Conservation (phyloP, 1,140 invertebrate genomes). For the Mamestra configurata region DNA sequence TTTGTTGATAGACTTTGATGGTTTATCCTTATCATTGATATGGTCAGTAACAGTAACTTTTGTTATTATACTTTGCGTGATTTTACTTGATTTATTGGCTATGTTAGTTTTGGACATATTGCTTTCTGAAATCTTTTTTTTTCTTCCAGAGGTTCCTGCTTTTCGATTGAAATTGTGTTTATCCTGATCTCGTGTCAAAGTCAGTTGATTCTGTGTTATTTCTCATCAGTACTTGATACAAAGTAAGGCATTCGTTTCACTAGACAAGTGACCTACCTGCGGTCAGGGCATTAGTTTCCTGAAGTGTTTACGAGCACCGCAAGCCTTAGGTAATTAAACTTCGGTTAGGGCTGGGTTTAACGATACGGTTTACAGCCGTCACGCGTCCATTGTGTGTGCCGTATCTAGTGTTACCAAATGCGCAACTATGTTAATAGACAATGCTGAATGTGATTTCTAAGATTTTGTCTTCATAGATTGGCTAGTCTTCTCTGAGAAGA, state of each 20-base stretch:
- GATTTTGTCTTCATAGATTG: not conserved
- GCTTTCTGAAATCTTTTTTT: too few relatives aligned
- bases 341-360: conserved; percentile 71
- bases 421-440: conserved; percentile 70
- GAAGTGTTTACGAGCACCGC: conserved; percentile 76
- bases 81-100: too few relatives aligned
- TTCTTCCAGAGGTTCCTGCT: too few relatives aligned
- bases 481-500: not conserved
- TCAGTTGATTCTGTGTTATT: not conserved
- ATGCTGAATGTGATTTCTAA: conserved; percentile 34
- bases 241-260: conserved; percentile 57
- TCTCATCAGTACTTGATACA: conserved; percentile 15
- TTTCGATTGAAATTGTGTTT: too few relatives aligned
- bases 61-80: too few relatives aligned
- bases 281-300: conserved; percentile 80
- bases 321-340: conserved; percentile 80
- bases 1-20: not conserved
- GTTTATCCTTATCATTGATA: too few relatives aligned
- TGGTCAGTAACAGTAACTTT: too few relatives aligned
- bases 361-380: conserved; percentile 68
- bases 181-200: not conserved
- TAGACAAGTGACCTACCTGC: conserved; percentile 74
- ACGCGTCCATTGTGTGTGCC: conserved; percentile 69
- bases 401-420: conserved; percentile 64
- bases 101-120: too few relatives aligned